Conservation (phyloP, 2,797 vertebrate genomes). For the Champsocephalus esox region DNA sequence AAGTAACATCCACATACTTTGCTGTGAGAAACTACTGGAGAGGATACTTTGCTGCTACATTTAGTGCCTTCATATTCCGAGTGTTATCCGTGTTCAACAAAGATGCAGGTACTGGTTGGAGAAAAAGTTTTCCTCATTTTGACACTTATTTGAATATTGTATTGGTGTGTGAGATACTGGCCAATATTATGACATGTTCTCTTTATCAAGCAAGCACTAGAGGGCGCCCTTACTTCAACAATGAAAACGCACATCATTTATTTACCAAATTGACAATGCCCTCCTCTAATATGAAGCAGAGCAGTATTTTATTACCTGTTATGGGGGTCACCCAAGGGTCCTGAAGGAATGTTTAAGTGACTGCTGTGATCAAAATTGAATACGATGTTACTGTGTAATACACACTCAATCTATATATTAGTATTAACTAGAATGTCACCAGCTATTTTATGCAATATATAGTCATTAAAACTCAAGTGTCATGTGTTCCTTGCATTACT, state of each 20-base stretch:
- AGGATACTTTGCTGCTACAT: conserved; percentile 96
- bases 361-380: too few species aligned
- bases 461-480: neutral
- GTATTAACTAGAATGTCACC: too few species aligned
- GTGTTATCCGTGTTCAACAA: conserved; percentile 97
- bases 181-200: neutral
- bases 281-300: too few species aligned
- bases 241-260: neutral
- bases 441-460: too few species aligned
- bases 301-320: too few species aligned
- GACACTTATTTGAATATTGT: neutral
- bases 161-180: neutral
- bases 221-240: conserved; percentile 31
- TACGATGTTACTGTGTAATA: neutral
- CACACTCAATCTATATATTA: neutral
- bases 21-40: conserved; percentile 98
- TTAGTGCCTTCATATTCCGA: conserved; percentile 96
- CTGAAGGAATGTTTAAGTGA: too few species aligned
- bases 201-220: conserved; percentile 22
- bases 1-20: conserved; percentile 97
- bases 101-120: conserved; percentile 87
- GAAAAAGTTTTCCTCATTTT: neutral
- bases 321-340: too few species aligned
- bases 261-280: too few species aligned
- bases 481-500: neutral